A percentile compares a stretch with the other conserved stretches of the same genome.
phyloP scores from a whole-genome alignment of 2,888 invertebrate species.

The Odontocolon sp. region DNA sequence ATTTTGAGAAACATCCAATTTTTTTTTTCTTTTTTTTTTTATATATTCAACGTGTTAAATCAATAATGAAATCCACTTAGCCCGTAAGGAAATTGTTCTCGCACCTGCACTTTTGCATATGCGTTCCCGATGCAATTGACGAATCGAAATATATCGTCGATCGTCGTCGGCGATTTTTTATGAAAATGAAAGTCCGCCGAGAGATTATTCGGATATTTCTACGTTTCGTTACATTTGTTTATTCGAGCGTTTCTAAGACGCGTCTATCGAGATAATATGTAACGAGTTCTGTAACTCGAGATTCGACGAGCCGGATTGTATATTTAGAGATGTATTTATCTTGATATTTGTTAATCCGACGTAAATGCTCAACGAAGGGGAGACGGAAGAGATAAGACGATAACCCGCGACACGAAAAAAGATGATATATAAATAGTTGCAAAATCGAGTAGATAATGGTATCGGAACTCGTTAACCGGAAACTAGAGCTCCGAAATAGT shows the following conservation, averaged over 20 bases:
- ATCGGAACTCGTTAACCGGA: neutral
- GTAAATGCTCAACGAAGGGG: too few relatives aligned
- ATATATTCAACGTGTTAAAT: neutral
- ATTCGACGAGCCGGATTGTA: too few relatives aligned
- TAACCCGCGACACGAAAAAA: constrained; percentile 33
- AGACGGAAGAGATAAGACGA: constrained; percentile 12
- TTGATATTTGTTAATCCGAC: too few relatives aligned
- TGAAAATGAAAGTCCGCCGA: too few relatives aligned
- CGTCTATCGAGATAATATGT: too few relatives aligned
- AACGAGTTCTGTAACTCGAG: too few relatives aligned
- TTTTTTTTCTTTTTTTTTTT: neutral
- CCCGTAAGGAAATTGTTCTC: neutral
- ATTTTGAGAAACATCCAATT: neutral
- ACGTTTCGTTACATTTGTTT: too few relatives aligned
- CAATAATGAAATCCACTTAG: constrained; percentile 8
- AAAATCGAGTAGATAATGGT: constrained; percentile 5
- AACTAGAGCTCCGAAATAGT: too few relatives aligned
- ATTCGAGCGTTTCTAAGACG: too few relatives aligned
- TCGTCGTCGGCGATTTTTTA: too few relatives aligned
- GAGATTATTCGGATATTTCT: too few relatives aligned
- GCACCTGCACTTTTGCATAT: neutral
- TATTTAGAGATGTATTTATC: too few relatives aligned
- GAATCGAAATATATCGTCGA: neutral
- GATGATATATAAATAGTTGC: neutral
- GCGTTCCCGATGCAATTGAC: neutral